Percentiles rank a stretch among this genome's conserved stretches.
Evolutionary conservation across 2,888 invertebrate species (phyloP).

Genomic region (Polymixis lichenea): DNA sequence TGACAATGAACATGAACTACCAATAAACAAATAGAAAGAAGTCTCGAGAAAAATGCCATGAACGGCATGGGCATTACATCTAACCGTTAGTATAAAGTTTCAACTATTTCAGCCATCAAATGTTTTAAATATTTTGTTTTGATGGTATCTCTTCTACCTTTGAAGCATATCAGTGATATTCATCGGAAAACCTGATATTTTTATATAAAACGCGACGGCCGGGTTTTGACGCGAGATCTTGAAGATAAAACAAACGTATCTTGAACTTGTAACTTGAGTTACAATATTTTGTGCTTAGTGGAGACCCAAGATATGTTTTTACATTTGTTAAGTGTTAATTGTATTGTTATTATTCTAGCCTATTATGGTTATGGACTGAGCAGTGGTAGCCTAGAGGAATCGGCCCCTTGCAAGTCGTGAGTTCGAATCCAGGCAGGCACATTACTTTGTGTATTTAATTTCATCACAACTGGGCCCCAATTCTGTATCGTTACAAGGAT

Average conservation of each 20-base stretch:
- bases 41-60: conserved; percentile 11
- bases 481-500: too few species aligned
- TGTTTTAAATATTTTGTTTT: conserved; percentile 64
- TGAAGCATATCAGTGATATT: conserved; percentile 69
- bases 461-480: too few species aligned
- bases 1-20: background rate
- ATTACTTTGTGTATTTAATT: too few species aligned
- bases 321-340: conserved; percentile 12
- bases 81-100: conserved; percentile 51
- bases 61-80: background rate
- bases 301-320: conserved; percentile 7
- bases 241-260: conserved; percentile 58
- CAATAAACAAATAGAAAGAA: conserved; percentile 8
- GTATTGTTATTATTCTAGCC: background rate
- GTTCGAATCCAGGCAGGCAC: too few species aligned
- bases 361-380: background rate
- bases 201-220: conserved; percentile 67
- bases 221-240: conserved; percentile 62
- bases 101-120: conserved; percentile 56
- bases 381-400: too few species aligned
- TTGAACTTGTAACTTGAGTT: conserved; percentile 35
- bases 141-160: conserved; percentile 69
- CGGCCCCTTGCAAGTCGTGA: too few species aligned
- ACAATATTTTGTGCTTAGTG: conserved; percentile 16
- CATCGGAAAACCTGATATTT: conserved; percentile 79